These are phyloP conservation scores for Sesamia inferens DNA, from an alignment of 2,888 invertebrate species.

Conservation along the genomic window DNA sequence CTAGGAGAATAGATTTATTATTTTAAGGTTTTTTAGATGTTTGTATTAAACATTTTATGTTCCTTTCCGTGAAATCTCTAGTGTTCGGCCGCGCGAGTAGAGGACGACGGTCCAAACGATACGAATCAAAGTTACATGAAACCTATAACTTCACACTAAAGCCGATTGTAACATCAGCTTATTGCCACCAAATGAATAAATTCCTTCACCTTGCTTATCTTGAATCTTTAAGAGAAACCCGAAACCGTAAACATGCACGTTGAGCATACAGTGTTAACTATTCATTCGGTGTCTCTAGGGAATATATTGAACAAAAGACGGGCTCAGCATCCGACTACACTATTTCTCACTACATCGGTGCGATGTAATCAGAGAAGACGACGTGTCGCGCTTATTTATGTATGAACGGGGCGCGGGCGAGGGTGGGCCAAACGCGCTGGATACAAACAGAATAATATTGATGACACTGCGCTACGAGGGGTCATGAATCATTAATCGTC, in stretches of 20 bases:
- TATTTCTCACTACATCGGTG: conserved; percentile 90
- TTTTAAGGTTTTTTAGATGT: conserved; percentile 47
- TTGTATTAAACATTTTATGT: conserved; percentile 41
- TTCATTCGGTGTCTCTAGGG: conserved; percentile 86
- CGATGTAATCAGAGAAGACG: conserved; percentile 91
- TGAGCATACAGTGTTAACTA: conserved; percentile 87
- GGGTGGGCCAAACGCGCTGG: conserved; percentile 88
- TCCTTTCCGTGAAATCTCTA: conserved; percentile 30
- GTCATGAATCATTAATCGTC: conserved; percentile 90
- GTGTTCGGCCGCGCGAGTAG: conserved; percentile 23
- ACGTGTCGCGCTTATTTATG: conserved; percentile 90
- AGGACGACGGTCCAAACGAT: conserved; percentile 63
- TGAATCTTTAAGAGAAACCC: conserved; percentile 88
- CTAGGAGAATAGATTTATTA: conserved; percentile 59
- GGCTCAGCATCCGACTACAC: conserved; percentile 88
- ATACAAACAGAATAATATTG: conserved; percentile 91
- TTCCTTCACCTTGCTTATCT: conserved; percentile 83
- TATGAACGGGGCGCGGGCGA: conserved; percentile 89
- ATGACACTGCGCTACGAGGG: conserved; percentile 89
- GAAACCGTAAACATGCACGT: conserved; percentile 88
- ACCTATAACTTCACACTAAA: conserved; percentile 80
- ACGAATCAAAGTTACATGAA: conserved; percentile 74
- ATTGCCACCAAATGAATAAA: conserved; percentile 88
- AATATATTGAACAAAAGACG: conserved; percentile 89
- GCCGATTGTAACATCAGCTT: conserved; percentile 87